phyloP scores from a whole-genome alignment of 92 coral and sea anemone species.

The Actinostola sp. region DNA sequence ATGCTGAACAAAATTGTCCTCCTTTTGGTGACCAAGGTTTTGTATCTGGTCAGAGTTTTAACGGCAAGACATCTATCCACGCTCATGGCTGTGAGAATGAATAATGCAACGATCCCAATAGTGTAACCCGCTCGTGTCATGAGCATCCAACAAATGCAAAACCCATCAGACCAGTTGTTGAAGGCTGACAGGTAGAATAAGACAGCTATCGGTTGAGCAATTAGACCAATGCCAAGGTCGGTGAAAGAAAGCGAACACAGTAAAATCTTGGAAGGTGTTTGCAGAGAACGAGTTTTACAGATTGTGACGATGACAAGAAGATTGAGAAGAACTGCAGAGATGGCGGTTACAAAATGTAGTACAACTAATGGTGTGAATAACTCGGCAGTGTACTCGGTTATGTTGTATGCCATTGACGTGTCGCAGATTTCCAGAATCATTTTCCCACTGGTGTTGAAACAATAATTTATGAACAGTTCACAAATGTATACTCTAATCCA shows the following conservation, averaged over 20 bases:
- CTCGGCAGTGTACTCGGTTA: conserved; percentile 14
- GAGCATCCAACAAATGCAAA: conserved; percentile 11
- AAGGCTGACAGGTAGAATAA: conserved; percentile 15
- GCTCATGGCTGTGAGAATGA: conserved; percentile 27
- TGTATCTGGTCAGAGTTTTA: conserved; percentile 7
- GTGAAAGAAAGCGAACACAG: conserved; percentile 40
- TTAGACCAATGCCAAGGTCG: conserved; percentile 32
- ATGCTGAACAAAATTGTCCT: not conserved
- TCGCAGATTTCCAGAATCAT: conserved; percentile 8
- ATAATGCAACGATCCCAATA: conserved; percentile 5
- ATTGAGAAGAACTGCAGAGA: conserved; percentile 30
- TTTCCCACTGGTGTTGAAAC: not conserved
- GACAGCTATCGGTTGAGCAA: conserved; percentile 24
- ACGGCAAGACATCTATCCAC: conserved; percentile 36
- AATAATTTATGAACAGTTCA: no score
- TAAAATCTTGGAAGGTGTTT: conserved; percentile 32
- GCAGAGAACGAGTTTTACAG: conserved; percentile 28
- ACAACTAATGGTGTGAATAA: conserved; percentile 9
- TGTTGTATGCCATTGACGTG: not conserved
- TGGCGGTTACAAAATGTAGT: conserved; percentile 20
- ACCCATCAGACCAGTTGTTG: conserved; percentile 1
- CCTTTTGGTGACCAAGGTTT: conserved; percentile 6
- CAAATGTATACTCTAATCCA: no score
- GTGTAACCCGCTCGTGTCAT: conserved; percentile 24
- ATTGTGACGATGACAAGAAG: conserved; percentile 34